phyloP scores from a whole-genome alignment of 2,113 vertebrate genomes.

The Gallinago undulata region DNA sequence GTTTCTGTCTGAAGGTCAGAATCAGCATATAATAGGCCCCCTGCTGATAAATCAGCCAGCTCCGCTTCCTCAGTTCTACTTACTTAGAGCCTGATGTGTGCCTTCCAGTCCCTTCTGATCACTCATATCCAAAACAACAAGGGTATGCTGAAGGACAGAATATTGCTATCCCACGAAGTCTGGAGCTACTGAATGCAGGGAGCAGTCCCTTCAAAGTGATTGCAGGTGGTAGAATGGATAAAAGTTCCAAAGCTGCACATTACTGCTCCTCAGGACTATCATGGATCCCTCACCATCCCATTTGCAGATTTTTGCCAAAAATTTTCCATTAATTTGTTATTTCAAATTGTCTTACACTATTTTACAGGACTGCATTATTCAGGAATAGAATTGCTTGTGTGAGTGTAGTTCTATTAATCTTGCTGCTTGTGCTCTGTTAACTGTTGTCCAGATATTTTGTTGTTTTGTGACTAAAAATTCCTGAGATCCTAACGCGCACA shows the following conservation, averaged over 20 bases:
- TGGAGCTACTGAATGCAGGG: background rate
- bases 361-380: background rate
- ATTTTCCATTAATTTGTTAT: background rate
- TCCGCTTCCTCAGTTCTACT: background rate
- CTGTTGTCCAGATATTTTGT: background rate
- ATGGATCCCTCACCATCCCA: background rate
- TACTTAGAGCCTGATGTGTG: background rate
- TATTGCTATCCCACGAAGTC: background rate
- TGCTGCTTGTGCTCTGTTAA: background rate
- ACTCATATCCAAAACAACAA: background rate
- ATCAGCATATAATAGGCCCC: background rate
- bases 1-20: conserved; percentile 3
- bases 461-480: background rate
- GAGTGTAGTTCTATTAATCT: background rate
- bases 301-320: background rate
- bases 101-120: background rate
- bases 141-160: background rate
- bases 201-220: background rate
- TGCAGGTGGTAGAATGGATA: background rate
- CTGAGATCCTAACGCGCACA: background rate
- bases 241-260: background rate
- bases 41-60: background rate
- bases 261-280: background rate
- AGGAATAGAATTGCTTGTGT: background rate
- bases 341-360: background rate